Base-by-base conservation (phyloP, 1,140 invertebrate species). In the Philotrypesis tridentata region DNA sequence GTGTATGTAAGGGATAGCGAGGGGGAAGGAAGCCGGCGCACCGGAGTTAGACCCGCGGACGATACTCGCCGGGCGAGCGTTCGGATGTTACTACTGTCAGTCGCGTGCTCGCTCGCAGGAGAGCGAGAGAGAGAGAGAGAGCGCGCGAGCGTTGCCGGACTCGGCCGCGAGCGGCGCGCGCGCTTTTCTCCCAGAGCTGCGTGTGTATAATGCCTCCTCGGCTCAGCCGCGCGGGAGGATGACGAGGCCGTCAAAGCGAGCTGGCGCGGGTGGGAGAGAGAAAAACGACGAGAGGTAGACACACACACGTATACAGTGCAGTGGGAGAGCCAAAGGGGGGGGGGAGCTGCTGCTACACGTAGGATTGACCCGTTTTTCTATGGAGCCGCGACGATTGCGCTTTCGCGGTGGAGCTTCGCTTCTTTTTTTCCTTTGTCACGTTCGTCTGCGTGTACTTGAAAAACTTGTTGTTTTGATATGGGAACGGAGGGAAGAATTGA, bases 241-340 rank as follows among this genome's bases (percentile, higher is more conserved):
- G 29, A 40, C 67, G 63, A 27, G 12, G 23, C 23, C n/a, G 29
- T 83, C n/a, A n/a, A n/a, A n/a, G 37, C 84, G 84, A 82, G 80
- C 79, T 43, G 70, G 83, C 80, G 85, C 85, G 86, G 86, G 84
- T 85, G 84, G 27, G 71, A 61, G 78, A 63, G 63, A 6, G 4
- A 0, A n/a, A n/a, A n/a, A n/a, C n/a, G n/a, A n/a, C n/a, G n/a
- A n/a, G n/a, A n/a, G n/a, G n/a, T n/a, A n/a, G n/a, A n/a, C n/a
- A n/a, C n/a, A n/a, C n/a, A n/a, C n/a, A n/a, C n/a, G n/a, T 25
- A 65, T 5, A 65, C 0, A 25, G 55, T 60, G 40, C 60, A 55
- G 65, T 55, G 48, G 31, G 37, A 31, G 12, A n/a, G n/a, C n/a
- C 40, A 31, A n/a, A 60, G 70, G n/a, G 17, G 48, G 48, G 40